Evolutionary conservation across 1,140 invertebrate species (phyloP).

Genomic region (Dinothrombium tinctorium): DNA sequence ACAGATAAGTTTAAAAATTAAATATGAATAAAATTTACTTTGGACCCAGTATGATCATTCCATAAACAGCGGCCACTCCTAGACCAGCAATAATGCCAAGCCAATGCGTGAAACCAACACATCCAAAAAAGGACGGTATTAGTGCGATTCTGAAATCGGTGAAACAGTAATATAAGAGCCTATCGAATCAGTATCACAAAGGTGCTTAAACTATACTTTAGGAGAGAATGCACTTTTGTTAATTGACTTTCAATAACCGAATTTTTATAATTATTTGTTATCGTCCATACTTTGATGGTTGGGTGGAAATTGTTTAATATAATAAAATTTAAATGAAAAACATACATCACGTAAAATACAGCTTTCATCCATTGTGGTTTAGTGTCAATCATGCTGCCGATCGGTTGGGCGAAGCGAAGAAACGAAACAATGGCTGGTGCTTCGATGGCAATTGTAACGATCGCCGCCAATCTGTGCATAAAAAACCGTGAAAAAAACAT

Average conservation of each 20-base stretch:
- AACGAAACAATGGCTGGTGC: constrained; percentile 12
- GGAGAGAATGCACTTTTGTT: no score
- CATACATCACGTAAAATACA: constrained; percentile 10
- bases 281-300: not conserved
- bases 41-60: constrained; percentile 6
- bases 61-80: constrained; percentile 8
- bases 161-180: not conserved
- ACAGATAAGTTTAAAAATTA: not conserved
- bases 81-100: constrained; percentile 8
- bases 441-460: constrained; percentile 11
- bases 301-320: not conserved
- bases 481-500: no score
- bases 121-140: constrained; percentile 10
- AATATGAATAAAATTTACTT: constrained; percentile 7
- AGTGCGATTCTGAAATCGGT: constrained; percentile 8
- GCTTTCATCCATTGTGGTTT: constrained; percentile 12
- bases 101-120: constrained; percentile 8
- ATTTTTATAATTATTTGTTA: no score
- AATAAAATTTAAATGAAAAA: not conserved
- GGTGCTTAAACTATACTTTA: no score
- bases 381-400: constrained; percentile 10
- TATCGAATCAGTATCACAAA: not conserved
- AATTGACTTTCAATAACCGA: no score
- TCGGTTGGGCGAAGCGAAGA: constrained; percentile 10
- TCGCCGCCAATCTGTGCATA: no score